Evolutionary conservation across 2,797 vertebrate genomes (phyloP).

Genomic region (Pteropus rufus): DNA sequence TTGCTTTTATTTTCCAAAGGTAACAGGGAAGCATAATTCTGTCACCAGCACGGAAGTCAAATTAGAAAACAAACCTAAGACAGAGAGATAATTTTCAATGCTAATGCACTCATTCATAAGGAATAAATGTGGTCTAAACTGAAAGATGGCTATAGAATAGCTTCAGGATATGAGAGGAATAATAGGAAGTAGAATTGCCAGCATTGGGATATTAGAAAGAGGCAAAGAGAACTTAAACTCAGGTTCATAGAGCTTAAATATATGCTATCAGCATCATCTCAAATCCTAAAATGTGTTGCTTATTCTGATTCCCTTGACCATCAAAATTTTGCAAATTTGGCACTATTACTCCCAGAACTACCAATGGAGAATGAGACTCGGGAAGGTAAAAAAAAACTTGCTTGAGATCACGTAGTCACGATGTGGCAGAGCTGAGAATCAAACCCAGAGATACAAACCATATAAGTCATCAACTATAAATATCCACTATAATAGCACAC

Average conservation of each 20-base stretch:
- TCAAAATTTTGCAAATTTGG: background rate
- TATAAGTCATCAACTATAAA: background rate
- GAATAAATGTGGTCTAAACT: background rate
- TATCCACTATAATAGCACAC: background rate
- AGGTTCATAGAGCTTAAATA: background rate
- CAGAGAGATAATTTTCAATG: background rate
- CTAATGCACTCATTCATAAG: background rate
- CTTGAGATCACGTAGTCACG: background rate
- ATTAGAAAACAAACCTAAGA: background rate
- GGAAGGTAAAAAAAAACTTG: background rate
- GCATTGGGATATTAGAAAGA: background rate
- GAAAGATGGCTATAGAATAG: background rate
- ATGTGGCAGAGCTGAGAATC: background rate
- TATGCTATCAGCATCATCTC: background rate
- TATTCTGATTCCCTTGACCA: background rate
- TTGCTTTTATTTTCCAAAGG: background rate
- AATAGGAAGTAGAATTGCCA: background rate
- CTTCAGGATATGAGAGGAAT: background rate
- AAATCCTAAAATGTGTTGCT: background rate
- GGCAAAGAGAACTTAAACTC: background rate
- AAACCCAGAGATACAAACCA: background rate
- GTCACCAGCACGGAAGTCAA: background rate
- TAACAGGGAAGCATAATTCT: background rate
- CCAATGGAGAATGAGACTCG: background rate
- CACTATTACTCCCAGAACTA: background rate